These are phyloP conservation scores for Casuarius casuarius DNA, from an alignment of 2,113 vertebrate genomes.

Conservation along the genomic window DNA sequence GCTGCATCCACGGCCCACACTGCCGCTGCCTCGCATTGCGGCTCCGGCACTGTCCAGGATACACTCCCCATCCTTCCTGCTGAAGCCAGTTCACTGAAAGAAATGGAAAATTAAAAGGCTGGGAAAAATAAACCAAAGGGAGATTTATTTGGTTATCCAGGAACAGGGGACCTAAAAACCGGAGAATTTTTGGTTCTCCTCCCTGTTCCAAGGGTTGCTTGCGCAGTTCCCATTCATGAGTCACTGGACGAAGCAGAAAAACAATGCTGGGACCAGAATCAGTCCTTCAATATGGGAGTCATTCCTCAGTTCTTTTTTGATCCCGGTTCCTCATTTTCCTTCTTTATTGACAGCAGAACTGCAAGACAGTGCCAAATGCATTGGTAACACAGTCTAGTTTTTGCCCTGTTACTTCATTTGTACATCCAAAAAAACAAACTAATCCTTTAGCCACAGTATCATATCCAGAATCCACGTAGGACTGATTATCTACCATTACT, in stretches of 20 bases:
- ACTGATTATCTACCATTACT: not conserved
- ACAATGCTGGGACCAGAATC: not conserved
- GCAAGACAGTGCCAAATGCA: not conserved
- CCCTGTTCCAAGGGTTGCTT: not conserved
- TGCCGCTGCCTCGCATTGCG: not conserved
- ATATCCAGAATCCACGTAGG: not conserved
- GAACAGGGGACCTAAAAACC: not conserved
- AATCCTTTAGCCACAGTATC: not conserved
- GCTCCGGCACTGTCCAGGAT: not conserved
- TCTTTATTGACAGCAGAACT: not conserved
- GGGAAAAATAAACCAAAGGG: not conserved
- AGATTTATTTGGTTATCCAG: not conserved
- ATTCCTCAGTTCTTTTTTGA: not conserved
- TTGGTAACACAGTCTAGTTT: not conserved
- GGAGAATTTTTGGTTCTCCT: not conserved
- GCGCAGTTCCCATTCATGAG: not conserved
- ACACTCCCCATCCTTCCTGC: not conserved
- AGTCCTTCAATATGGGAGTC: not conserved
- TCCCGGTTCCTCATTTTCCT: not conserved
- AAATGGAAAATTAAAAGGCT: not conserved
- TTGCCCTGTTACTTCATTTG: not conserved
- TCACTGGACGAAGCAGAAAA: not conserved
- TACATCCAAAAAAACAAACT: not conserved
- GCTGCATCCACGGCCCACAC: not conserved
- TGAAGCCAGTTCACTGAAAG: not conserved